Conservation (phyloP, 1,140 invertebrate genomes). For the Trinorchestia longiramus region DNA sequence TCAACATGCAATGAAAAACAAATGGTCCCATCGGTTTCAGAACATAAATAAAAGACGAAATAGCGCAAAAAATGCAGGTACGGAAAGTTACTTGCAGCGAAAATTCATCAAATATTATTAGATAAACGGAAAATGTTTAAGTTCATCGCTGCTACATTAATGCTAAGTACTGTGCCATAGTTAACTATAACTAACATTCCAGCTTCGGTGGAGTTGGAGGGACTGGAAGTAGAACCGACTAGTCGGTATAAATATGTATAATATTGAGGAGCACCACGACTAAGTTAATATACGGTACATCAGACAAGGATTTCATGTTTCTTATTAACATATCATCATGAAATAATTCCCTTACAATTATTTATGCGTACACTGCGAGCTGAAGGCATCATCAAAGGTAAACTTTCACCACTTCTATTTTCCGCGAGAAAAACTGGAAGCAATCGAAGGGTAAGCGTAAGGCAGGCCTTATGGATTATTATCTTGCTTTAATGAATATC, state of each 20-base stretch:
- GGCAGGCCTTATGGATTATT: background rate
- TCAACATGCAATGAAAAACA: too few relatives aligned
- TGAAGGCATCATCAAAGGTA: background rate
- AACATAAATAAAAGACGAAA: background rate
- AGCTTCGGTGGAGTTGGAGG: background rate
- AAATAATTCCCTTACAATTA: background rate
- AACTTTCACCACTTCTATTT: background rate
- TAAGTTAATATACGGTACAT: background rate
- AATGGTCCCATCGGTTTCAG: background rate
- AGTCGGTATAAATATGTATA: background rate
- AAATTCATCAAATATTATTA: background rate
- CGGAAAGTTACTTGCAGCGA: background rate
- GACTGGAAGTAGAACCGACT: background rate
- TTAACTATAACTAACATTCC: background rate
- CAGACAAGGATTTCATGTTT: background rate
- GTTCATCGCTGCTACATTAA: background rate
- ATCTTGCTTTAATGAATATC: background rate
- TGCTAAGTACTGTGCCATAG: background rate
- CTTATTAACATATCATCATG: background rate
- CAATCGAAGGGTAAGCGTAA: constrained; percentile 6
- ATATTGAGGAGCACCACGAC: background rate
- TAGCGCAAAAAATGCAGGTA: background rate
- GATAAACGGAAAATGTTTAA: background rate
- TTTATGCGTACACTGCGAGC: background rate
- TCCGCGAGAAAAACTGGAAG: background rate